Evolutionary conservation across 1,140 invertebrate species (phyloP).

Genomic region (Eulimnadia texana): DNA sequence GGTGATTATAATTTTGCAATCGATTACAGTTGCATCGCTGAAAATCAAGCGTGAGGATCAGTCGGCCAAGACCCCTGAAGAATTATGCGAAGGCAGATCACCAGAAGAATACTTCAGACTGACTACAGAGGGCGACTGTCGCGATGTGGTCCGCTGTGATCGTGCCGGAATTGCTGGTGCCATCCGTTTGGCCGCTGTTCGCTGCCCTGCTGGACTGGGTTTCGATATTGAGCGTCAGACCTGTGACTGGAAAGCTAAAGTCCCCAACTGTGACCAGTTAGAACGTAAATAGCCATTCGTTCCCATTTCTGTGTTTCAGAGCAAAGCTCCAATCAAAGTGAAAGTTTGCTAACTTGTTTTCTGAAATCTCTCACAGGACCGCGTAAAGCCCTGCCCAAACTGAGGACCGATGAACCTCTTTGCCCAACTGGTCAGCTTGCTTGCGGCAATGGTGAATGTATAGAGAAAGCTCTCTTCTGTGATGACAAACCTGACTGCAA

Average conservation of each 20-base stretch:
- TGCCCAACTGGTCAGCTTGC: conserved; percentile 73
- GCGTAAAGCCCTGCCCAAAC: conserved; percentile 65
- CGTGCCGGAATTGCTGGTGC: conserved; percentile 67
- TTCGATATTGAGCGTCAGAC: conserved; percentile 90
- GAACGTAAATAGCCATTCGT: conserved; percentile 79
- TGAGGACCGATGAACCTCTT: conserved; percentile 80
- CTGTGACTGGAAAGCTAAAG: conserved; percentile 89
- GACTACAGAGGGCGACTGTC: conserved; percentile 66
- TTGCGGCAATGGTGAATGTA: conserved; percentile 76
- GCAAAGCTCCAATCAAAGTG: conserved; percentile 15
- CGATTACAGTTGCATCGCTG: too few species aligned
- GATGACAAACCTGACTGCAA: conserved; percentile 82
- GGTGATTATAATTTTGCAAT: too few species aligned
- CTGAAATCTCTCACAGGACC: conserved; percentile 56
- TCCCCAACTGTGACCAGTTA: conserved; percentile 81
- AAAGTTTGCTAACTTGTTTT: conserved; percentile 1
- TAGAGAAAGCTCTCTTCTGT: conserved; percentile 81
- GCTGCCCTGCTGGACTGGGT: conserved; percentile 74
- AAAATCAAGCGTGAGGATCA: too few species aligned
- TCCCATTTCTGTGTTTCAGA: conserved; percentile 18
- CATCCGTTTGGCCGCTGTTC: conserved; percentile 66
- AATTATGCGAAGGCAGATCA: conserved; percentile 67
- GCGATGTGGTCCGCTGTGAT: conserved; percentile 86
- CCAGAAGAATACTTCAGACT: conserved; percentile 80
- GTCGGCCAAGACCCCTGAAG: conserved; percentile 57